Evolutionary conservation across 1,140 invertebrate genomes (phyloP), one percentile per base, ranked within the genome.

Genomic region (Drosophila funebris): DNA sequence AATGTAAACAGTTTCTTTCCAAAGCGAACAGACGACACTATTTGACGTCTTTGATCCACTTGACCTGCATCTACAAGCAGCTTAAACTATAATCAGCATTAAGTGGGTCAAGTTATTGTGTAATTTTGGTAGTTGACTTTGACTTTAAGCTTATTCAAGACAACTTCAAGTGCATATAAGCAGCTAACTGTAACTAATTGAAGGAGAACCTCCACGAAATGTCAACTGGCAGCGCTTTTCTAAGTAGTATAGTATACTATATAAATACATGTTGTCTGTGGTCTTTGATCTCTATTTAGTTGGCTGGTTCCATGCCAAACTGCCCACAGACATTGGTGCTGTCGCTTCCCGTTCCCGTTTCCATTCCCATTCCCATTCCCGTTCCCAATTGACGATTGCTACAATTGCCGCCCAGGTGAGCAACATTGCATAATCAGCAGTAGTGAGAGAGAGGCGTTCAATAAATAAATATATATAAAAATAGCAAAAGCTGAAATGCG

Each of bases 401-500:
- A n/a, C 43, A n/a, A 33, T 36, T 24, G 13, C n/a, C 53, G 41
- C 29, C 50, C 53, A 70, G 77, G 77, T 79, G 60, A 71, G 54
- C 41, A 39, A 31, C 64, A 70, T 87, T 87, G 83, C 82, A 87
- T 87, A 87, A 87, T 83, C 75, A 67, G 78, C 27, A 73, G 41
- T 24, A n/a, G 61, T 52, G 73, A 57, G 54, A 58, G 50, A 63
- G 64, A 53, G 52, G 43, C 24, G 62, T 41, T 56, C 67, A 87
- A 73, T 77, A 80, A 82, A 87, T 85, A 84, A 80, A 80, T 72
- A 87, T 67, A 78, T 88, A 83, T 78, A 87, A 83, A 87, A 83
- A 87, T 87, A 83, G 83, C 83, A 61, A 63, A 73, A 76, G 60
- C 62, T 29, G 67, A 88, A 88, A 73, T 88, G 82, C 78, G 82